Evolutionary conservation across 2,797 vertebrate genomes (phyloP).

Genomic region (Takifugu rubripes): DNA sequence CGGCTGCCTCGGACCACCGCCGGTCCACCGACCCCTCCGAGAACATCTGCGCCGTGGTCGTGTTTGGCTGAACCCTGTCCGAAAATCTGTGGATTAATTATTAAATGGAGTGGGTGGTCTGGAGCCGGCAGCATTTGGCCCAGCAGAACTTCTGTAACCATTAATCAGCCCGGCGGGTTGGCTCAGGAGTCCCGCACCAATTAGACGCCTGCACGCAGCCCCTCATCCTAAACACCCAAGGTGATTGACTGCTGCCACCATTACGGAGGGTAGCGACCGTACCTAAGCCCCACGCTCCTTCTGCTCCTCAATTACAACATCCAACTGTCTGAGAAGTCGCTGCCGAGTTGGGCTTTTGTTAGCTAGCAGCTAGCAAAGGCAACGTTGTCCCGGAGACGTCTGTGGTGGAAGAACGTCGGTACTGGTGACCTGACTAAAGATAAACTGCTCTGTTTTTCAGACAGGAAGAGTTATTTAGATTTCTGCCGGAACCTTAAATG

Average conservation of each 20-base stretch:
- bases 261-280: constrained; percentile 55
- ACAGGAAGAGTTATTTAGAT: no score
- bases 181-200: constrained; percentile 15
- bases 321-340: not conserved
- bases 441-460: no score
- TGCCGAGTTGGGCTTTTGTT: constrained; percentile 8
- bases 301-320: constrained; percentile 24
- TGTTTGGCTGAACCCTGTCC: constrained; percentile 13
- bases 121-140: constrained; percentile 8
- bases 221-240: constrained; percentile 2
- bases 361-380: not conserved
- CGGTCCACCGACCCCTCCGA: constrained; percentile 8
- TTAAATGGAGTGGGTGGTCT: constrained; percentile 32
- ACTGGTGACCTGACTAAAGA: no score
- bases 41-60: constrained; percentile 40
- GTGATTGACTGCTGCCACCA: constrained; percentile 51
- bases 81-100: constrained; percentile 56
- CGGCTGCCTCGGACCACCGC: constrained; percentile 14
- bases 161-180: constrained; percentile 29
- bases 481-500: no score
- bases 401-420: no score
- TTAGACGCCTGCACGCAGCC: constrained; percentile 21
- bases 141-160: constrained; percentile 21
- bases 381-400: no score
- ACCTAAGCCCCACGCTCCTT: constrained; percentile 60